Evolutionary conservation across 2,113 vertebrate genomes (phyloP).

Genomic region (Falco punctatus): DNA sequence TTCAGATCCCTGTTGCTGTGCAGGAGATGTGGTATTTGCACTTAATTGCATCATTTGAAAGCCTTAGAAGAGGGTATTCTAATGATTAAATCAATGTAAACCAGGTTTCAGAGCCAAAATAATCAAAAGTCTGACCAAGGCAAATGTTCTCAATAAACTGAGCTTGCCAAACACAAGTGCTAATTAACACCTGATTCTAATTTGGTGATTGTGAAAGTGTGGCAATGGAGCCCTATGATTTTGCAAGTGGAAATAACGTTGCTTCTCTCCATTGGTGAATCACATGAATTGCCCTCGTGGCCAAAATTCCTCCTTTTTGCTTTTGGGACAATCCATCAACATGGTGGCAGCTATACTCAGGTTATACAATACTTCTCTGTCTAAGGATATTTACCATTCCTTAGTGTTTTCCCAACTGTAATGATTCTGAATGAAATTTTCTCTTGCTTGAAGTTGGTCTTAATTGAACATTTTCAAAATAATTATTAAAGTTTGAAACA

Average conservation of each 20-base stretch:
- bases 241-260: constrained; percentile 37
- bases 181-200: constrained; percentile 73
- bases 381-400: background rate
- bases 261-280: background rate
- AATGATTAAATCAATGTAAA: constrained; percentile 66
- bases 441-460: background rate
- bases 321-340: background rate
- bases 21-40: constrained; percentile 46
- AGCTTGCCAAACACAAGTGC: constrained; percentile 54
- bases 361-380: background rate
- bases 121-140: constrained; percentile 63
- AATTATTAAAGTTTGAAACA: background rate
- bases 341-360: background rate
- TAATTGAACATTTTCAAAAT: background rate
- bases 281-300: background rate
- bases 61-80: constrained; percentile 51
- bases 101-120: constrained; percentile 60
- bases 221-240: constrained; percentile 15
- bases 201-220: constrained; percentile 55
- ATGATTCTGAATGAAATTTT: background rate
- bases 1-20: background rate
- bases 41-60: constrained; percentile 63
- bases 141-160: constrained; percentile 58
- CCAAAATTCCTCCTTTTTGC: background rate
- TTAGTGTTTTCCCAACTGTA: background rate